Evolutionary conservation across 2,888 invertebrate species (phyloP), one percentile per base, ranked within the genome.

Genomic region (Drosophila atroscutellata): DNA sequence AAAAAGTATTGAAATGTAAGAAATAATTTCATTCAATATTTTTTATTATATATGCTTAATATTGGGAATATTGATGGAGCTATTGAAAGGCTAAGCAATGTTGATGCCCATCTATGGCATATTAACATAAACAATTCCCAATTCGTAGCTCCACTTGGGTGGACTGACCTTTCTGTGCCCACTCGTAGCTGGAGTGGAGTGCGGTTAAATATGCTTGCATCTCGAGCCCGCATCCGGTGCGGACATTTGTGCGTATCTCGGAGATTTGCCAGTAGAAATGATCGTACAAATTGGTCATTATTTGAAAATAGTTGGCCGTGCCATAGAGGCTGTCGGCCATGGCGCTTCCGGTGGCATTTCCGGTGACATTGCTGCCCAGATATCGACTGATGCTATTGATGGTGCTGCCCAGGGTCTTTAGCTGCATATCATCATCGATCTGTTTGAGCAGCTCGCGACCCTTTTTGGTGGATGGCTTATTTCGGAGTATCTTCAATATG

Each of bases 101-200:
- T 30, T 30, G 30, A 30, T 30, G 30, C 2, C 8, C 30, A 30
- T 8, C 8, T 30, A 30, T 8, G 30, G 30, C 30, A 30, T 30
- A 8, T 30, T 30, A 30, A 32, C 9, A 3, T 9, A 32, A 32
- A 0, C 32, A 32, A 32, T 32, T 32, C 32, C 9, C 9, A 32
- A 9, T 32, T 32, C 3, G 32, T 32, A 9, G 32, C 32, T 32
- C 32, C 11, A 32, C 11, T 9, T 11, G 32, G 32, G 32, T 32
- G 32, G 11, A 20, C 96, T 95, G 92, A 97, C 97, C 96, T 94
- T 95, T 96, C 39, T 96, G 95, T 13, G 97, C 97, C 97, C 97
- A 97, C 50, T 93, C 93, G 87, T 94, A 94, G 86, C 94, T 96
- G 80, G 94, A 95, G 91, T 88, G 94, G 65, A 94, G 93, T 62